Base-by-base conservation (phyloP, 2,797 vertebrate species). In the Scomberomorus guttatus region DNA sequence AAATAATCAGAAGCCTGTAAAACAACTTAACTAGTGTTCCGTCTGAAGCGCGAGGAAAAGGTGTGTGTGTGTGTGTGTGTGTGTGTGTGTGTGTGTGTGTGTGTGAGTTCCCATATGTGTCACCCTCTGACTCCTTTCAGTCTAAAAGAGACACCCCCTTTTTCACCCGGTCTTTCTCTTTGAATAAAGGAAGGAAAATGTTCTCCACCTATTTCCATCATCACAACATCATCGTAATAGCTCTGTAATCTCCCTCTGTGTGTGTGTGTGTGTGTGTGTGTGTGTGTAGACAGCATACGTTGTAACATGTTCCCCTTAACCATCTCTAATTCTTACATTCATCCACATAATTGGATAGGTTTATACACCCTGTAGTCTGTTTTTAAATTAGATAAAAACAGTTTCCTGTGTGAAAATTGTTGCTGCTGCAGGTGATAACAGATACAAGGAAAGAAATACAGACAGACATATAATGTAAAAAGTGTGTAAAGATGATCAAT, bases 1-100 rank as follows among this genome's bases (percentile, higher is more conserved):
- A 85, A 92, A 93, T 90, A 92, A 89, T 88, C 86, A 87, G 11
- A n/a, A 46, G 77, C 56, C 83, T 85, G 82, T 83, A 86, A 90
- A 89, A 87, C 79, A 71, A 58, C 61, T 84, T 44, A 61, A 82
- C 42, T 55, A 24, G 60, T 66, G 75, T 75, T 80, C 72, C 5
- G 1, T 24, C 46, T 32, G 25, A 80, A 51, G 51, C 17, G 5
- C 1, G 3, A 70, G 51, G 51, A 72, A 56, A 34, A 57, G 6
- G 52, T 77, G 15, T 85, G 66, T 76, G 44, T 56, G 42, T 67
- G 75, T 25, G 65, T 48, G 52, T 61, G 34, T 39, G 39, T 62
- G 73, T 46, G 55, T 27, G 7, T 54, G 32, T 46, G 27, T 39
- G 50, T 24, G 60, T 55, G 34, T 44, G 39, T 62, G 48, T 60